Conservation (phyloP, 37 sponge, comb jelly and placozoan species). For the Crambe crambe region DNA sequence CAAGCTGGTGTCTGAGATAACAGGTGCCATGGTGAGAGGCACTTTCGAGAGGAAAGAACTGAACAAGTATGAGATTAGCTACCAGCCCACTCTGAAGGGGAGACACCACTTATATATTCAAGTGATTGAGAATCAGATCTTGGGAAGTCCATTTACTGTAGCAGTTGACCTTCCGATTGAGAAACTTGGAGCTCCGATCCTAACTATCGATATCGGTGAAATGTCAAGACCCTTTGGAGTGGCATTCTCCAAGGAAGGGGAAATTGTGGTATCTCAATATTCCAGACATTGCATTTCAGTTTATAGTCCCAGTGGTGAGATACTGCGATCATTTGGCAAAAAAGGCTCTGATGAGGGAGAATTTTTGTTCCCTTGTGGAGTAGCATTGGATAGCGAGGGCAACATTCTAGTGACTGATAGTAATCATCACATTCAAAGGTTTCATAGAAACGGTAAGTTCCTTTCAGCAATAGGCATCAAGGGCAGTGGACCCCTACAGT, state of each 20-base stretch:
- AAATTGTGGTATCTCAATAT: neutral
- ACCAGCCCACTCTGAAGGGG: neutral
- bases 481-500: conserved; percentile 49
- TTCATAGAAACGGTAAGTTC: conserved; percentile 44
- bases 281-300: conserved; percentile 3
- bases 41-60: neutral
- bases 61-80: neutral
- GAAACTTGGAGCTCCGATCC: neutral
- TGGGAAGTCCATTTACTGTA: conserved; percentile 19
- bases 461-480: conserved; percentile 32
- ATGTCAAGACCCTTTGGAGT: neutral
- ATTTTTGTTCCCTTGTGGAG: conserved; percentile 5
- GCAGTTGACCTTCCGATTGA: neutral
- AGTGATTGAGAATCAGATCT: neutral
- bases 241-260: neutral
- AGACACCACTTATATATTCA: neutral
- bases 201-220: neutral
- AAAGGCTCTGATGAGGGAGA: neutral
- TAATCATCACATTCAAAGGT: conserved; percentile 54
- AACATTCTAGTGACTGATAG: conserved; percentile 30
- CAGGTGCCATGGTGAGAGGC: no score
- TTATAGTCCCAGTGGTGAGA: neutral
- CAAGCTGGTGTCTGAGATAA: no score
- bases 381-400: conserved; percentile 12
- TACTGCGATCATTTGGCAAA: conserved; percentile 8